Evolutionary conservation across 2,113 vertebrate species (phyloP), one percentile per base, ranked within the genome.

Genomic region (Xenotilapia flavipinnis): DNA sequence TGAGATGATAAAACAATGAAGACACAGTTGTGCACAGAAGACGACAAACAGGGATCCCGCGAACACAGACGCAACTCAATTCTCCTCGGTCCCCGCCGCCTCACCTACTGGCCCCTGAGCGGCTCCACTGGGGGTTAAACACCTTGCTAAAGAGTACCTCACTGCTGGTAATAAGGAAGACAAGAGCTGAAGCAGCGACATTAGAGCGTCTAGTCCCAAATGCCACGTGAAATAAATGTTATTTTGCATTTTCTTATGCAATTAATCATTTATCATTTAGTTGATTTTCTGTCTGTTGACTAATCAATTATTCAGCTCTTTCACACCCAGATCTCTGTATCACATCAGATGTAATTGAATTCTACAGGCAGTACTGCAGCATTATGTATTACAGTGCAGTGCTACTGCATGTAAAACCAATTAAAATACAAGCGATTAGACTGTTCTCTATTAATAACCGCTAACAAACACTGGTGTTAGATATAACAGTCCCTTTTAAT

Each of bases 261-360:
- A 77, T 77, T 77, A 33, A 77, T 77, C 73, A 77, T 77, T 77
- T 77, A 51, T 77, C 73, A 51, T 77, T 77, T 77, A 49, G 73
- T 51, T 77, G 45, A 77, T 77, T 77, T 77, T 77, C 45, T 77
- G 45, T 77, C 45, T 77, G 45, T 77, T 33, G 45, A 77, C 73
- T 23, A 21, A 81, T 33, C 17, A 47, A 81, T 88, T 15, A 53
- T 85, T 80, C 3, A 42, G 23, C 47, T n/a, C 14, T 19, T 80
- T 42, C 58, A n/a, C 4, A 49, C 28, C 5, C 19, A 17, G 6
- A 36, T 86, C 55, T 77, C 36, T 53, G 81, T 85, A 81, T 77
- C 92, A 89, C 93, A 91, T 94, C 87, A 84, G 85, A 60, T 60
- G 28, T 95, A 95, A 96, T 95, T 95, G 89, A 95, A 94, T 89